phyloP scores from a whole-genome alignment of 2,113 vertebrate species.

The Mormyrus iriodes region DNA sequence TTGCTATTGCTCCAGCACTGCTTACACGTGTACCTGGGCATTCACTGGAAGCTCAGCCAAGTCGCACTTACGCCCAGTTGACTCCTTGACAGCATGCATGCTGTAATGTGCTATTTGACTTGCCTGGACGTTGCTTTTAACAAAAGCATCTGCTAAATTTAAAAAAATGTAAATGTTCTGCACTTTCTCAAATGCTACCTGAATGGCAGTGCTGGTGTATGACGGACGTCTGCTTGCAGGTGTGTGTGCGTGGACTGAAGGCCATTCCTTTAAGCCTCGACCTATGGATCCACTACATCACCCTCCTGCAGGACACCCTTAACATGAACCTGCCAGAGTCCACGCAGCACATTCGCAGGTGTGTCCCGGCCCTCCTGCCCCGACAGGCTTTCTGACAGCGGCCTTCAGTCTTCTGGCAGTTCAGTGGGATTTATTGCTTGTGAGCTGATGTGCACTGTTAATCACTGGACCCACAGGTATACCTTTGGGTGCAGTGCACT shows the following conservation, averaged over 20 bases:
- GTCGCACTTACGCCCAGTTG: not conserved
- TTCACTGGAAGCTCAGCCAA: not conserved
- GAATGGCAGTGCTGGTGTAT: not conserved
- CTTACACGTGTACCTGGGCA: not conserved
- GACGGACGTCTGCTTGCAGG: conserved; percentile 43
- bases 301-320: conserved; percentile 64
- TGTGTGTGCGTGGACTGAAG: conserved; percentile 67
- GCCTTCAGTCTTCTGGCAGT: not conserved
- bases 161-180: not conserved
- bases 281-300: conserved; percentile 79
- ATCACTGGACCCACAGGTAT: not conserved
- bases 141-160: not conserved
- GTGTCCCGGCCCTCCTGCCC: not conserved
- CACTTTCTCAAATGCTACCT: not conserved
- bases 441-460: not conserved
- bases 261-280: conserved; percentile 73
- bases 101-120: not conserved
- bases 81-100: not conserved
- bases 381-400: not conserved
- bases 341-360: conserved; percentile 64
- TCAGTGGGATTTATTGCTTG: not conserved
- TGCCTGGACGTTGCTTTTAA: not conserved
- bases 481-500: not conserved
- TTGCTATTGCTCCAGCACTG: not conserved
- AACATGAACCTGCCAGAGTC: conserved; percentile 68